Evolutionary conservation across 2,888 invertebrate species (phyloP), one percentile per base, ranked within the genome.

Genomic region (Cacoxenus indagator): DNA sequence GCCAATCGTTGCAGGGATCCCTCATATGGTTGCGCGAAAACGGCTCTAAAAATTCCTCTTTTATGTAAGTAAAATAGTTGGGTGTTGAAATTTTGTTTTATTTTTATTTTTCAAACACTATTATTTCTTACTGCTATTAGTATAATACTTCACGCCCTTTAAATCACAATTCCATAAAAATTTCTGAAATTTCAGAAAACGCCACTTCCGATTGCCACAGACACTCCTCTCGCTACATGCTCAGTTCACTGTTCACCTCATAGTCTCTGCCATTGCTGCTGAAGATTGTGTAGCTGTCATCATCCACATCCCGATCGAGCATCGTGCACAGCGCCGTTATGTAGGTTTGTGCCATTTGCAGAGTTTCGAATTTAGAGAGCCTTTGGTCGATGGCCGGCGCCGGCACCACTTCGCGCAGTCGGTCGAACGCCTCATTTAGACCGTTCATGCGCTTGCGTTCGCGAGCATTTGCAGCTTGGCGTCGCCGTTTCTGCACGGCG

Each of bases 311-410:
- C 61, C 82, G 78, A 69, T 91, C 90, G 64, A 93, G 88, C 48
- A 93, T 88, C 82, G 93, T 93, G 84, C 91, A 90, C 14, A 94
- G 86, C 0, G 93, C 93, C 5, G 90, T 87, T 67, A 94, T 94
- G 81, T 94, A 94, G 5, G 92, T 92, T 81, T 94, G 93, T 0
- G 94, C 94, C 93, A 94, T 93, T 89, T 94, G 94, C 29, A 94
- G 87, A 0, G 94, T 94, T 85, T 94, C 94, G 83, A 91, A 94
- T 87, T 94, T 94, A 76, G 93, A 93, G 45, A 94, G 88, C 85
- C 93, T 93, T 79, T 92, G 91, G 78, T 94, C 93, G 65, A 91
- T 91, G 2, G 92, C 92, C 9, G 93, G 89, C 4, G 92, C 92
- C 0, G 94, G 94, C 24, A 94, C 92, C 19, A 94, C 93, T 78